Percentiles rank a stretch among this genome's conserved stretches.
Conservation (phyloP, 2,797 vertebrate genomes). For the Microcaecilia unicolor region DNA sequence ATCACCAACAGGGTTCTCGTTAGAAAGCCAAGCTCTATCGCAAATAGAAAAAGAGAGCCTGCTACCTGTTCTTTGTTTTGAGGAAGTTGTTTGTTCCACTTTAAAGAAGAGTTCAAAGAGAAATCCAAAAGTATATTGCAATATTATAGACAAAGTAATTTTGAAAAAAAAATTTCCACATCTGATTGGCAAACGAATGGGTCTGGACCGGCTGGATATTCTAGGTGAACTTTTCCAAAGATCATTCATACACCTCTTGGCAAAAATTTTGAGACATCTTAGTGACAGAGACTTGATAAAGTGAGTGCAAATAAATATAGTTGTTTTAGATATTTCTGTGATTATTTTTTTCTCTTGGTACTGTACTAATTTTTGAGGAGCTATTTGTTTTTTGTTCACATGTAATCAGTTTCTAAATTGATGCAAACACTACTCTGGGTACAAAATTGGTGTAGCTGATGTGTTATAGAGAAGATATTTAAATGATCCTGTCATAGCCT, state of each 20-base stretch:
- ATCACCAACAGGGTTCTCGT: constrained; percentile 30
- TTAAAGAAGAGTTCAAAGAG: constrained; percentile 62
- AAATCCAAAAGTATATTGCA: constrained; percentile 66
- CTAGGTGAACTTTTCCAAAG: constrained; percentile 68
- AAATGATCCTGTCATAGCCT: too few relatives aligned
- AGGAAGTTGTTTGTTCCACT: constrained; percentile 68
- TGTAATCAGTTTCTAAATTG: too few relatives aligned
- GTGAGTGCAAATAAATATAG: constrained; percentile 58
- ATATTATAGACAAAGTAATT: constrained; percentile 57
- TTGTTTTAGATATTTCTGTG: too few relatives aligned
- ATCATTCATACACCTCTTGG: constrained; percentile 67
- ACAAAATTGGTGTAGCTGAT: too few relatives aligned
- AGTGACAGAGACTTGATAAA: constrained; percentile 75
- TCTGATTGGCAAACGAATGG: constrained; percentile 84
- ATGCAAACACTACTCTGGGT: too few relatives aligned
- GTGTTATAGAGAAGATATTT: too few relatives aligned
- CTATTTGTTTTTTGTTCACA: too few relatives aligned
- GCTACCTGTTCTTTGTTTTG: constrained; percentile 71
- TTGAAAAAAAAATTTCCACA: constrained; percentile 40
- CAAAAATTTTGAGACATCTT: constrained; percentile 65
- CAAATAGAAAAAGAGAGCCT: constrained; percentile 35
- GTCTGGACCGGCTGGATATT: constrained; percentile 70
- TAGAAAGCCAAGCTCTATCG: constrained; percentile 20
- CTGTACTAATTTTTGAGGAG: too few relatives aligned
- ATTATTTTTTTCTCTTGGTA: too few relatives aligned